Base-by-base conservation (phyloP, 2,797 vertebrate genomes). In the Anniella stebbinsi region DNA sequence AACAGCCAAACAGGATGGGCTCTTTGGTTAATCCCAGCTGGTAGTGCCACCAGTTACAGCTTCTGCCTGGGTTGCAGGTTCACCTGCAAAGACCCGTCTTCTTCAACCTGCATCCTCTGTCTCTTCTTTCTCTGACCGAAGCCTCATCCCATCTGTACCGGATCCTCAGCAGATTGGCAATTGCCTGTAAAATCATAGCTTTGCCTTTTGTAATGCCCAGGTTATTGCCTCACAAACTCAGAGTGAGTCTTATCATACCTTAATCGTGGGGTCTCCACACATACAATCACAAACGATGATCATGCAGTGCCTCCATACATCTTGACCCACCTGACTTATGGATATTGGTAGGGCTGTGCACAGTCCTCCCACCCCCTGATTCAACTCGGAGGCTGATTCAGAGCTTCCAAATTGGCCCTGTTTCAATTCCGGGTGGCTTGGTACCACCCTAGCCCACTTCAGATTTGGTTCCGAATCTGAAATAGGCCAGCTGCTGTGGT, bases 1-100 rank as follows among this genome's bases (percentile, higher is more conserved):
- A 85, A 82, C 15, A 70, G 80, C 85, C 82, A 30, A 76, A 90
- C 33, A 90, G 63, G 60, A 87, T 1, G 70, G 85, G 60, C 1
- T 82, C 86, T n/a, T 87, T 67, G 3, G 70, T 85, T n/a, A 87
- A 76, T 11, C 89, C 89, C 28, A 90, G 45, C n/a, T 36, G 73
- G 85, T 87, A 90, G 33, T 90, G 89, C 89, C 89, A 90, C 89
- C 85, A 90, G 72, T 90, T 45, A 83, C 12, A 87, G 89, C 72
- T 90, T 90, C 72, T 90, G 85, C 45, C 89, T 54, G 57, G 89
- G 80, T 7, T 90, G 89, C 72, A 90, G 38, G 45, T 87, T 87
- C 57, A 90, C 89, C 45, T 80, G 70, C 13, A 90, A 36, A 33
- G 85, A n/a, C 3, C 87, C 89, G n/a, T 72, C 30, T 90, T 85